phyloP scores from a whole-genome alignment of 2,888 invertebrate species.

The Blomia tropicalis region DNA sequence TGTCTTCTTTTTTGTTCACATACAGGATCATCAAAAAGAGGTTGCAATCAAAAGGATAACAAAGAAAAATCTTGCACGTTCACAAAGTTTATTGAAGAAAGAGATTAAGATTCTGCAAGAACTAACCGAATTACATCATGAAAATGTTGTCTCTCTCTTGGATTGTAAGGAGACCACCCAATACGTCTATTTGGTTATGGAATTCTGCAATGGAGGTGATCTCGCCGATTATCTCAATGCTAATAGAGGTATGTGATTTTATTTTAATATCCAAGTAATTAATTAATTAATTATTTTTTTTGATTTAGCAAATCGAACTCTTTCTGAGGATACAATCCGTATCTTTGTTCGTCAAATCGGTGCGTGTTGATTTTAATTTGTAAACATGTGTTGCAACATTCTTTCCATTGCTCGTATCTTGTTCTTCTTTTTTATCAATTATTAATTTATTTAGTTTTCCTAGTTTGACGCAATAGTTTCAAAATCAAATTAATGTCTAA shows the following conservation, averaged over 20 bases:
- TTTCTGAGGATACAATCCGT: constrained; percentile 92
- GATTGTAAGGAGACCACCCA: constrained; percentile 92
- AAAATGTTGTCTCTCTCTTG: constrained; percentile 90
- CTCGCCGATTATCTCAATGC: constrained; percentile 73
- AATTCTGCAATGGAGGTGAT: constrained; percentile 99
- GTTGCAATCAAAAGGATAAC: constrained; percentile 97
- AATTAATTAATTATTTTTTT: not conserved
- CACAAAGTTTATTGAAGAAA: constrained; percentile 88
- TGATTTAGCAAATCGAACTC: constrained; percentile 57
- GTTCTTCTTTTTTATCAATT: no score
- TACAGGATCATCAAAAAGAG: constrained; percentile 61
- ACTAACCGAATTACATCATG: constrained; percentile 87
- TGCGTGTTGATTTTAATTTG: no score
- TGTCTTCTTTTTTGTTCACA: constrained; percentile 35
- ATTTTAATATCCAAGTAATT: not conserved
- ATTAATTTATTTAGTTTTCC: no score
- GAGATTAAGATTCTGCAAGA: constrained; percentile 96
- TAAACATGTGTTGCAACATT: no score
- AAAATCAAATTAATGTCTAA: constrained; percentile 16
- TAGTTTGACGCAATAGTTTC: not conserved
- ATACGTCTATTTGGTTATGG: constrained; percentile 95
- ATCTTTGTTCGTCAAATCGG: constrained; percentile 83
- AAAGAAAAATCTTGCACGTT: constrained; percentile 92
- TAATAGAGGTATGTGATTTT: not conserved
- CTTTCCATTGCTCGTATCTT: no score